Conservation (phyloP, 2,797 vertebrate species). For the Falco biarmicus region DNA sequence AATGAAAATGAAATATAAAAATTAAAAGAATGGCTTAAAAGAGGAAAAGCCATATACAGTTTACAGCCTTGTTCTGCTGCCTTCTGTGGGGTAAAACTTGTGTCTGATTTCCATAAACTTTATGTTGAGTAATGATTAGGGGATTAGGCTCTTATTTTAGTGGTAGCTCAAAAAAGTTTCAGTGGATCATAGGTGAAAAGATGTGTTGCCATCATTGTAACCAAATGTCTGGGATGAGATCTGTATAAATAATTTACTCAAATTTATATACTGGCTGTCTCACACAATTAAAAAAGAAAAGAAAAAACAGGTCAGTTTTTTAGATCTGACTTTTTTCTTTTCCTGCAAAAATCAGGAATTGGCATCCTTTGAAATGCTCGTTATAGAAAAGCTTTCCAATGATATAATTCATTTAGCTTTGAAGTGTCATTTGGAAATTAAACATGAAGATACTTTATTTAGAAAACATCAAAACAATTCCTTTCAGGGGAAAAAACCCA, state of each 20-base stretch:
- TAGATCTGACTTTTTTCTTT: neutral
- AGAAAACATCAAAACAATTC: constrained; percentile 54
- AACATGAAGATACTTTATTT: constrained; percentile 51
- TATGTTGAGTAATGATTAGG: neutral
- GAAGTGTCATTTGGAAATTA: constrained; percentile 60
- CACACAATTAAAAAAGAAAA: neutral
- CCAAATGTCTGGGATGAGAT: neutral
- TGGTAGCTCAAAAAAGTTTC: neutral
- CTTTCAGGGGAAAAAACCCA: neutral
- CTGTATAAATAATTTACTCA: neutral
- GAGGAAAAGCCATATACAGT: neutral
- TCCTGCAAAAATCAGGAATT: constrained; percentile 20
- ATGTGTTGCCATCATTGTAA: neutral
- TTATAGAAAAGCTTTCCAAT: constrained; percentile 36
- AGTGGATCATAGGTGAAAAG: neutral
- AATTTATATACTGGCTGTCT: neutral
- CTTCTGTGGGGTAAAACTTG: neutral
- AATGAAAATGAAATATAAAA: neutral
- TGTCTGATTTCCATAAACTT: neutral
- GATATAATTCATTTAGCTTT: constrained; percentile 43
- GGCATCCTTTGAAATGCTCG: constrained; percentile 44
- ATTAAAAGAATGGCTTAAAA: neutral
- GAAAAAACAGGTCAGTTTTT: neutral
- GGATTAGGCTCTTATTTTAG: neutral
- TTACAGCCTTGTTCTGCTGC: neutral